Evolutionary conservation across 2,888 invertebrate genomes (phyloP).

Genomic region (Morpho achilles): DNA sequence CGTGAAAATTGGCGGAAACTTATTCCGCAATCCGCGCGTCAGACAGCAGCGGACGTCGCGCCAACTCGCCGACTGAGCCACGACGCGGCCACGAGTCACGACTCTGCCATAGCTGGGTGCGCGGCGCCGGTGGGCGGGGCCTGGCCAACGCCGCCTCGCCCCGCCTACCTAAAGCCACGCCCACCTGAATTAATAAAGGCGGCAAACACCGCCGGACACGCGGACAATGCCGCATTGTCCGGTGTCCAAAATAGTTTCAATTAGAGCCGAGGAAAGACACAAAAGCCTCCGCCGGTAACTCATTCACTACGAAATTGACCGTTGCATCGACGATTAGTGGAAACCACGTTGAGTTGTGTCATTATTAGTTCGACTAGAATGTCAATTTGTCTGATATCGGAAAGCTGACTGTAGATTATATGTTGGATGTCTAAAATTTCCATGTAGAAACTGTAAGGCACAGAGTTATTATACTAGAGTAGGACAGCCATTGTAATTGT

Average conservation of each 20-base stretch:
- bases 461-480: too few species aligned
- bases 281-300: conserved; percentile 64
- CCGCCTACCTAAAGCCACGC: conserved; percentile 63
- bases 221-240: conserved; percentile 77
- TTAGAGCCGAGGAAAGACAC: conserved; percentile 71
- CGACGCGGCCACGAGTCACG: conserved; percentile 32
- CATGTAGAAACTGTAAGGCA: too few species aligned
- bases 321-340: conserved; percentile 47
- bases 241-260: conserved; percentile 77
- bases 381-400: neutral
- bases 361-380: conserved; percentile 13
- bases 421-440: neutral
- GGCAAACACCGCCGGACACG: conserved; percentile 76
- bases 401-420: neutral
- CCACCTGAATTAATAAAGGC: conserved; percentile 76
- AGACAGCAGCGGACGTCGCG: conserved; percentile 62
- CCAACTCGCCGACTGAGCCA: conserved; percentile 63
- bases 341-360: conserved; percentile 20
- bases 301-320: conserved; percentile 68
- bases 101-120: conserved; percentile 32
- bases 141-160: conserved; percentile 45
- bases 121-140: conserved; percentile 50
- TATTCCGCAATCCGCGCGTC: conserved; percentile 39
- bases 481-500: too few species aligned
- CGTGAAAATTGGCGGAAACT: conserved; percentile 41